Conservation (phyloP, 92 coral and sea anemone genomes). For the Micromussa lordhowensis region DNA sequence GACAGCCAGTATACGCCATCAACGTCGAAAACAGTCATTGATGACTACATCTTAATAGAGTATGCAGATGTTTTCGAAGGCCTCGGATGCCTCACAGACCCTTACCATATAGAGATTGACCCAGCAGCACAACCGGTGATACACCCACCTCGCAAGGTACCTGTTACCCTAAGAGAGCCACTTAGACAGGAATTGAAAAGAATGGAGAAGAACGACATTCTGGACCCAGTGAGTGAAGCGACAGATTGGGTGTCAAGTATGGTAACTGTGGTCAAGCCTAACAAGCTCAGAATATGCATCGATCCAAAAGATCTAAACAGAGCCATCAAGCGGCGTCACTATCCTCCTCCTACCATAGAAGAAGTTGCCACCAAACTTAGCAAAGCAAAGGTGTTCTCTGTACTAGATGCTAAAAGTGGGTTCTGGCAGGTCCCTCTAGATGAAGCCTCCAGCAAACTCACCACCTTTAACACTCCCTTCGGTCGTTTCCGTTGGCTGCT, state of each 20-base stretch:
- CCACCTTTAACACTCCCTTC: slow-evolving; percentile 41
- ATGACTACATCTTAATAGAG: slow-evolving; percentile 42
- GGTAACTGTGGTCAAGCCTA: slow-evolving; percentile 54
- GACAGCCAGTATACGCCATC: neutral
- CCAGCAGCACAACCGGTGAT: slow-evolving; percentile 52
- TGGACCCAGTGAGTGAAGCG: slow-evolving; percentile 41
- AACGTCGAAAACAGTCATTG: slow-evolving; percentile 9
- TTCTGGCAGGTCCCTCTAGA: slow-evolving; percentile 34
- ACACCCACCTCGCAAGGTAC: slow-evolving; percentile 63
- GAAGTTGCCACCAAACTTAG: slow-evolving; percentile 27
- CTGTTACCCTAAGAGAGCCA: slow-evolving; percentile 48
- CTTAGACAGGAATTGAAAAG: slow-evolving; percentile 34
- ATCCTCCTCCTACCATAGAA: slow-evolving; percentile 40
- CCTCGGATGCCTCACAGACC: slow-evolving; percentile 51
- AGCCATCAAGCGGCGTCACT: slow-evolving; percentile 30
- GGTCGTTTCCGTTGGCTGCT: slow-evolving; percentile 34
- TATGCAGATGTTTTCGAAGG: slow-evolving; percentile 53
- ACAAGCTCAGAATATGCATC: slow-evolving; percentile 41
- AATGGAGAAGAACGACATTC: slow-evolving; percentile 28
- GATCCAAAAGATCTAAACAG: slow-evolving; percentile 48
- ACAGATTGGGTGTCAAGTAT: slow-evolving; percentile 54
- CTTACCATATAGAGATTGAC: slow-evolving; percentile 45
- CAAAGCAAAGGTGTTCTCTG: slow-evolving; percentile 41
- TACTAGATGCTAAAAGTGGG: slow-evolving; percentile 33
- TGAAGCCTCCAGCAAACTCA: slow-evolving; percentile 22